phyloP scores from a whole-genome alignment of 2,888 invertebrate species.

The Chymomyza amoena region DNA sequence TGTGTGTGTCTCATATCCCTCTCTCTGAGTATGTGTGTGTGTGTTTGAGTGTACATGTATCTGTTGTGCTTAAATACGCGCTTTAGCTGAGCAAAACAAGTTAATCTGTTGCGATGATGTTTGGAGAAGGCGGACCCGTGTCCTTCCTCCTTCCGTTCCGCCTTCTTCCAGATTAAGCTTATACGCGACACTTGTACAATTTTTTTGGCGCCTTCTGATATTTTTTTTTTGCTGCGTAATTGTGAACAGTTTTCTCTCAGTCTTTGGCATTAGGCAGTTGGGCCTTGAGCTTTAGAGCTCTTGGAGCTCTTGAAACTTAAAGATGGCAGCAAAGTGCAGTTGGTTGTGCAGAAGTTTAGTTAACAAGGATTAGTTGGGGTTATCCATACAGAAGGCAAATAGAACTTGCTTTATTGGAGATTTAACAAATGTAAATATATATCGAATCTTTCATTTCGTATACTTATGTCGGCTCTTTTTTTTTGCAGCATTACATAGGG shows the following conservation, averaged over 20 bases:
- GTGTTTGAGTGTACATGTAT: not conserved
- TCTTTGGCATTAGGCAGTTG: not conserved
- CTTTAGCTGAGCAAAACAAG: constrained; percentile 57
- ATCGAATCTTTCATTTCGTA: no score
- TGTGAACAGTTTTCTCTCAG: not conserved
- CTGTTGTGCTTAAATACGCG: constrained; percentile 23
- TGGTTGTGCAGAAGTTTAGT: not conserved
- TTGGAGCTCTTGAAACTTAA: not conserved
- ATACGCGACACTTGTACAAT: not conserved
- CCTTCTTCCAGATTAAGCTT: not conserved
- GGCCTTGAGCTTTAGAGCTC: not conserved
- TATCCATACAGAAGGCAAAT: no score
- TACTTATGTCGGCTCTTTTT: no score
- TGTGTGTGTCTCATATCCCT: not conserved
- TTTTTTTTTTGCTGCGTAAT: not conserved
- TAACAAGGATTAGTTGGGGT: no score
- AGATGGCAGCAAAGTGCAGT: not conserved
- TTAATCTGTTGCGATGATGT: constrained; percentile 61
- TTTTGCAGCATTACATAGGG: no score
- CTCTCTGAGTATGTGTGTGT: not conserved
- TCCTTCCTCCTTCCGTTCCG: not conserved
- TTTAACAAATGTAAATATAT: no score
- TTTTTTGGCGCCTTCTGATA: not conserved
- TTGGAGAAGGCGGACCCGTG: not conserved
- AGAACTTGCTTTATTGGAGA: no score